phyloP scores from a whole-genome alignment of 2,113 vertebrate species.

The Vicugna pacos region DNA sequence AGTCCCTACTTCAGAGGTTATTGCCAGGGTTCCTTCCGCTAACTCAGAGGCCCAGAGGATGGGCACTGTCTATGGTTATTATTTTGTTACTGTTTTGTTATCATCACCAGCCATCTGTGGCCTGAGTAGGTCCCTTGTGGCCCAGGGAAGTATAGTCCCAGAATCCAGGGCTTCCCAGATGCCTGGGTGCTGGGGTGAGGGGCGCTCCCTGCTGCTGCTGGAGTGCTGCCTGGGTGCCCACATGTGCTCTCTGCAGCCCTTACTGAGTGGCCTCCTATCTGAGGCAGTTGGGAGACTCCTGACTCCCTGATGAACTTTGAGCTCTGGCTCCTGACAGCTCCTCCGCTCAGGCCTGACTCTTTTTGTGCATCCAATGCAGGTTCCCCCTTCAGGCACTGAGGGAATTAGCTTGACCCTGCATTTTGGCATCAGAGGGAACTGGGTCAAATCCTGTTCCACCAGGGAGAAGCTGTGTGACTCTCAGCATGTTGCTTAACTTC shows the following conservation, averaged over 20 bases:
- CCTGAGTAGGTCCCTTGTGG: background rate
- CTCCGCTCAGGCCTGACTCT: background rate
- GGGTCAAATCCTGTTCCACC: background rate
- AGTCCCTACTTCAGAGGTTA: background rate
- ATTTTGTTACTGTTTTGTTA: background rate
- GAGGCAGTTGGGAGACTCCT: background rate
- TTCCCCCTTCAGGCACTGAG: background rate
- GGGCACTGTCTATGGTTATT: background rate
- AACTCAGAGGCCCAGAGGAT: background rate
- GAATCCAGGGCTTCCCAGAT: background rate
- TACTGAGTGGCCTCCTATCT: background rate
- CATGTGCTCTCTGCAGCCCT: background rate
- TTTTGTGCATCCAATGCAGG: background rate
- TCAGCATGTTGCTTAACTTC: background rate
- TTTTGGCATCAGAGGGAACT: background rate
- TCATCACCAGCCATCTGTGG: background rate
- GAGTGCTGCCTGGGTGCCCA: background rate
- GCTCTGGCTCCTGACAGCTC: background rate
- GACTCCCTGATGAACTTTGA: background rate
- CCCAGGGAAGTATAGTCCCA: accelerated
- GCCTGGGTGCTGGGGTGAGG: background rate
- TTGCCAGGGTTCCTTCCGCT: background rate
- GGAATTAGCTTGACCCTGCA: background rate
- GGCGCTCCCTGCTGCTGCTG: background rate
- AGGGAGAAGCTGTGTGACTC: background rate